Conservation (phyloP, 1,140 invertebrate species). For the Saxidomus purpurata region DNA sequence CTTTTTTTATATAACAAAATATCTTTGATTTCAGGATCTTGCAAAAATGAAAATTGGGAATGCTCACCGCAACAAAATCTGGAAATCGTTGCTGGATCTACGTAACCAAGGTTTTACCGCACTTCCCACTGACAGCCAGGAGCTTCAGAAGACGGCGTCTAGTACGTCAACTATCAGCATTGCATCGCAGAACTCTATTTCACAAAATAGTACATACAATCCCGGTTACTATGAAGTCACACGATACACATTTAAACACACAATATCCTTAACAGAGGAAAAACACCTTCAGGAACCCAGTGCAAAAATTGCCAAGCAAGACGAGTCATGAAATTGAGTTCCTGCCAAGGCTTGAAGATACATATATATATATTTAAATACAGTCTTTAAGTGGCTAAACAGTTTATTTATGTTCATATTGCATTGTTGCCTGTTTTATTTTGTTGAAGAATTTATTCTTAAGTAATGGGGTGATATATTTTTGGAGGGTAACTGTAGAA, state of each 20-base stretch:
- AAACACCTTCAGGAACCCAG: neutral
- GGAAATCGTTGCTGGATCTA: conserved; percentile 82
- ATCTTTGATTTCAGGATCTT: conserved; percentile 76
- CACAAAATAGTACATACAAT: conserved; percentile 77
- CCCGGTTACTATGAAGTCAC: conserved; percentile 84
- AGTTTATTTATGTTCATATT: neutral
- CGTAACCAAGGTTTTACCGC: conserved; percentile 62
- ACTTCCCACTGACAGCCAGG: conserved; percentile 67
- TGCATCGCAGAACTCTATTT: conserved; percentile 70
- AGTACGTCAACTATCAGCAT: conserved; percentile 77
- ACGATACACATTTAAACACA: conserved; percentile 85
- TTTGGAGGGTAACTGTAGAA: too few species aligned
- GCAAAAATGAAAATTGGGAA: conserved; percentile 84
- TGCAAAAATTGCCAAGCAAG: neutral
- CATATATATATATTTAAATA: neutral
- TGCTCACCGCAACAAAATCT: conserved; percentile 83
- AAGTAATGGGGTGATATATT: too few species aligned
- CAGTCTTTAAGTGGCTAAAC: neutral
- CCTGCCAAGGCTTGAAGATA: too few species aligned
- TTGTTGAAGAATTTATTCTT: too few species aligned
- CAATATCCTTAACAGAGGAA: conserved; percentile 73
- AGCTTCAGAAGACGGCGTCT: conserved; percentile 66
- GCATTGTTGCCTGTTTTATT: too few species aligned
- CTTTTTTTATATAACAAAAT: too few species aligned
- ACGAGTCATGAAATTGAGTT: neutral